A percentile compares a stretch with the other conserved stretches of the same genome.
phyloP scores from a whole-genome alignment of 2,888 invertebrate species.

The Plebejus argus region DNA sequence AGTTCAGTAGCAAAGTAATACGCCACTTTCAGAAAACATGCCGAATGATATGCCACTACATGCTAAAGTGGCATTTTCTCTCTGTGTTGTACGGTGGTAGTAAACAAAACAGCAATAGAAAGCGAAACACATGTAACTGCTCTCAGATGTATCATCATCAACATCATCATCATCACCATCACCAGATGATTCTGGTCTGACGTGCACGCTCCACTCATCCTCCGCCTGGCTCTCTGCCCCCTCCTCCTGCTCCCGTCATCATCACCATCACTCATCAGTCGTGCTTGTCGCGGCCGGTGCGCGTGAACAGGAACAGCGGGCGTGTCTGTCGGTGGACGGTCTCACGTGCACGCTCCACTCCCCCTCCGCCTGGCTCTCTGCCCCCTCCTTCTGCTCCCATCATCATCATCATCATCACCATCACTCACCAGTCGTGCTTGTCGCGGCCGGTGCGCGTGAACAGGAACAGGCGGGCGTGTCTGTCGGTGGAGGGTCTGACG shows the following conservation, averaged over 20 bases:
- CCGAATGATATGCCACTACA: background rate
- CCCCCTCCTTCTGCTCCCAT: constrained; percentile 60
- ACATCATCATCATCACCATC: constrained; percentile 41
- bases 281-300: constrained; percentile 94
- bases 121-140: too few species aligned
- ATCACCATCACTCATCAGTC: constrained; percentile 84
- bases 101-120: too few species aligned
- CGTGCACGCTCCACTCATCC: constrained; percentile 72
- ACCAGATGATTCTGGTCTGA: constrained; percentile 82
- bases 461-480: constrained; percentile 61
- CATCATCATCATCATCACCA: constrained; percentile 30
- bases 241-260: constrained; percentile 35
- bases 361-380: constrained; percentile 60
- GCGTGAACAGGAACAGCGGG: constrained; percentile 75
- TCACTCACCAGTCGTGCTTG: constrained; percentile 92
- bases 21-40: background rate
- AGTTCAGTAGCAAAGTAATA: background rate
- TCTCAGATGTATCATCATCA: too few species aligned
- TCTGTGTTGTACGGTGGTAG: too few species aligned
- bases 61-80: background rate
- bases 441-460: constrained; percentile 91
- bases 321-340: constrained; percentile 60
- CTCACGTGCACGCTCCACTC: constrained; percentile 73
- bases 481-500: constrained; percentile 61
- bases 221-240: constrained; percentile 58